phyloP scores from a whole-genome alignment of 1,140 invertebrate species.

The Bilobella aurantiaca region DNA sequence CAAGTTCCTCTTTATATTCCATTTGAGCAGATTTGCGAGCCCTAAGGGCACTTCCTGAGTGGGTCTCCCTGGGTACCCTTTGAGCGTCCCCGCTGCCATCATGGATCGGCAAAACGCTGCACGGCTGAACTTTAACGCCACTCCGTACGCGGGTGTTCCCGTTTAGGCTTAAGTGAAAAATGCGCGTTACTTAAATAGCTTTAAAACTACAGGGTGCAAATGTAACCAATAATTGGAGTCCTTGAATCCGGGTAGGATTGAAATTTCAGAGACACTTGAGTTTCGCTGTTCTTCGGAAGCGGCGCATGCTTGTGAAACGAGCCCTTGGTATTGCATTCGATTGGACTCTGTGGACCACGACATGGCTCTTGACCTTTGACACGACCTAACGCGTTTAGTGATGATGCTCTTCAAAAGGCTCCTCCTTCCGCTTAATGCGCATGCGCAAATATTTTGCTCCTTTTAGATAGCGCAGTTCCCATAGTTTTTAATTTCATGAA shows the following conservation, averaged over 20 bases:
- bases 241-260: neutral
- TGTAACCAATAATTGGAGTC: neutral
- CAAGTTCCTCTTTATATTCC: slow-evolving; percentile 1
- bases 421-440: no score
- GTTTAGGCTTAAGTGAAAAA: neutral
- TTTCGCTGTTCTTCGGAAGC: neutral
- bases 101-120: neutral
- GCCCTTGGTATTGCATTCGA: neutral
- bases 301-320: neutral
- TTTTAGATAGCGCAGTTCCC: no score
- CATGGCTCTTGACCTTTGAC: no score
- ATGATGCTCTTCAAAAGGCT: no score
- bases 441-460: no score
- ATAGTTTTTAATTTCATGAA: no score
- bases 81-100: neutral
- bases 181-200: neutral
- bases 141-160: neutral
- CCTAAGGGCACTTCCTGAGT: neutral
- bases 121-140: neutral
- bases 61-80: neutral
- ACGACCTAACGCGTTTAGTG: no score
- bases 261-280: neutral
- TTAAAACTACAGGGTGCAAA: neutral
- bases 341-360: no score
- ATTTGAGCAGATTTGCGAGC: neutral